A percentile compares a stretch with the other conserved stretches of the same genome.
Evolutionary conservation across 1,140 invertebrate species (phyloP).

Genomic region (Drosophila malerkotliana): DNA sequence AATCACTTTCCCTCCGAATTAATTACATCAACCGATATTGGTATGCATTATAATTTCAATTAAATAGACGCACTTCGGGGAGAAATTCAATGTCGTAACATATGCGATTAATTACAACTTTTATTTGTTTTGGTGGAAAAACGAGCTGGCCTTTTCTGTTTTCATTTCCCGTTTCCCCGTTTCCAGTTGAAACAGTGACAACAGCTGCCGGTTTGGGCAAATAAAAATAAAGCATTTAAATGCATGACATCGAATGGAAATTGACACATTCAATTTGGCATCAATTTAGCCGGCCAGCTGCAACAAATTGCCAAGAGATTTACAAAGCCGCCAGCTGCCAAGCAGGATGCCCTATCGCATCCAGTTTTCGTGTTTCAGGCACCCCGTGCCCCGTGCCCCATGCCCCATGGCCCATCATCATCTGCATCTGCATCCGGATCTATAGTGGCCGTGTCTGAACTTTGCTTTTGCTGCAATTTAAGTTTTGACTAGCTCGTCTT

Average conservation of each 20-base stretch:
- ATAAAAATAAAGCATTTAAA: slow-evolving; percentile 71
- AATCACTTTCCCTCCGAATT: not conserved
- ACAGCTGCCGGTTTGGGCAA: slow-evolving; percentile 59
- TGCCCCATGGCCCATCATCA: not conserved
- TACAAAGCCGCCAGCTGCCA: slow-evolving; percentile 56
- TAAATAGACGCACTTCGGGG: not conserved
- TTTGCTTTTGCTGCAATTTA: slow-evolving; percentile 67
- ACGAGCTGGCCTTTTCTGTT: slow-evolving; percentile 6
- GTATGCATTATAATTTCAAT: not conserved
- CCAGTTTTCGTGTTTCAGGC: not conserved
- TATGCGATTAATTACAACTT: slow-evolving; percentile 57
- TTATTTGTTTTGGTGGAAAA: slow-evolving; percentile 49
- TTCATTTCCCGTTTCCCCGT: slow-evolving; percentile 29
- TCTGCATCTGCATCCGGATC: not conserved
- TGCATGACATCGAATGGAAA: slow-evolving; percentile 65
- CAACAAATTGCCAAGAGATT: slow-evolving; percentile 69
- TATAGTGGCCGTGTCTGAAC: slow-evolving; percentile 16
- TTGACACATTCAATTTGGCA: slow-evolving; percentile 77
- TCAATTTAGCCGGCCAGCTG: slow-evolving; percentile 63
- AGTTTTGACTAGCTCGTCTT: slow-evolving; percentile 64
- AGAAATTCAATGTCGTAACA: slow-evolving; percentile 36
- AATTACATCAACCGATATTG: not conserved
- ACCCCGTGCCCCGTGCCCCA: not conserved
- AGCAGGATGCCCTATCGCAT: slow-evolving; percentile 6
- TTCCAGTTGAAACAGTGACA: slow-evolving; percentile 24